Evolutionary conservation across 2,797 vertebrate genomes (phyloP).

Genomic region (Pipistrellus pygmaeus): DNA sequence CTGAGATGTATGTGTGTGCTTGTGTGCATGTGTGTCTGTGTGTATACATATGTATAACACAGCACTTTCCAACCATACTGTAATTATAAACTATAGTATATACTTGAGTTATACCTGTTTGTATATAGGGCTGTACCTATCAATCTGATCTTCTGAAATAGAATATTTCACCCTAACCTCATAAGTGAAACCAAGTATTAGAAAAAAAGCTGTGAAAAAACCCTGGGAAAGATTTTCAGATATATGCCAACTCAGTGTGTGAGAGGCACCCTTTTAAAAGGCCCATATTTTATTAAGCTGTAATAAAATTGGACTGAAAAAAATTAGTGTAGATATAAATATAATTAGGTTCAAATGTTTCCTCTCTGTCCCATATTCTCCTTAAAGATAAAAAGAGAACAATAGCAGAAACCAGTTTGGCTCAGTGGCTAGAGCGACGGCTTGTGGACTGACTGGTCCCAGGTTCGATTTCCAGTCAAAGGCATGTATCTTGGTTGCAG

Average conservation of each 20-base stretch:
- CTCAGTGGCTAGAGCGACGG: too few species aligned
- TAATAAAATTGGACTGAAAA: neutral
- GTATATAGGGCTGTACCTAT: neutral
- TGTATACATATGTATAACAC: neutral
- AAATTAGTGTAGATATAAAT: neutral
- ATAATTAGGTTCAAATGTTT: neutral
- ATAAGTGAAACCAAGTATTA: neutral
- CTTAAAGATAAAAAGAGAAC: neutral
- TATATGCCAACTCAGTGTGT: neutral
- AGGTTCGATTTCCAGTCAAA: too few species aligned
- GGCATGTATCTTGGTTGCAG: too few species aligned
- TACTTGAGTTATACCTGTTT: neutral
- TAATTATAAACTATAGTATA: neutral
- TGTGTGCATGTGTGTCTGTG: neutral
- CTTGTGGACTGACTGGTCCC: too few species aligned
- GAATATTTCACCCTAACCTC: neutral
- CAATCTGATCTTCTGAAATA: neutral
- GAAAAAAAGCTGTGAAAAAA: neutral
- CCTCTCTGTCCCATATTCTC: neutral
- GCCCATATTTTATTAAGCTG: neutral
- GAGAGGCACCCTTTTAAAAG: neutral
- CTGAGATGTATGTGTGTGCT: too few species aligned
- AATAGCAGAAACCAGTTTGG: too few species aligned
- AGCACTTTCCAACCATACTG: neutral
- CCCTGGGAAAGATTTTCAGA: neutral